Percentiles rank a stretch among this genome's conserved stretches.
These are phyloP conservation scores for Paratrypauchen microcephalus DNA, from an alignment of 2,797 vertebrate genomes.

Conservation along the genomic window DNA sequence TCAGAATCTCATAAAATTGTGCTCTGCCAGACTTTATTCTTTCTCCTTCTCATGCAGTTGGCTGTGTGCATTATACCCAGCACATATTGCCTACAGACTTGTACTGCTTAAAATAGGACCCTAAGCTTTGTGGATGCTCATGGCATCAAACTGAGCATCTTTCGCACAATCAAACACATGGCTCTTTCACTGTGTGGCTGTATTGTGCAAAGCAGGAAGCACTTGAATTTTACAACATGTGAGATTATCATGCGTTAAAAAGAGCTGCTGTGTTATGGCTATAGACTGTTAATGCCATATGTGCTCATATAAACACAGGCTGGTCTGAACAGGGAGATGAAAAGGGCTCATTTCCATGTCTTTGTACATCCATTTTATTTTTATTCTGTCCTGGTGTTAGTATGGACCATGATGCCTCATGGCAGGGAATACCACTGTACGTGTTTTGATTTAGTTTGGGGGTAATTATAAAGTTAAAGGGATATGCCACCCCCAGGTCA, in stretches of 20 bases:
- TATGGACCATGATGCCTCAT: constrained; percentile 22
- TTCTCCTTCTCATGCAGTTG: neutral
- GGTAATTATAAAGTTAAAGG: constrained; percentile 25
- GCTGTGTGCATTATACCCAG: constrained; percentile 25
- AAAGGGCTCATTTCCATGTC: constrained; percentile 10
- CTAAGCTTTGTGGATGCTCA: constrained; percentile 35
- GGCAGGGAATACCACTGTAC: constrained; percentile 22
- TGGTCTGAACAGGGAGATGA: constrained; percentile 5
- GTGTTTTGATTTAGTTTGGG: constrained; percentile 6
- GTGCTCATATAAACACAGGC: constrained; percentile 5
- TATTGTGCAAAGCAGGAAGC: constrained; percentile 6
- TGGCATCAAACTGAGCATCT: constrained; percentile 36
- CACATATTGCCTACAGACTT: constrained; percentile 29
- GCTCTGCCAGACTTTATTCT: neutral
- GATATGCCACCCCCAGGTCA: no score
- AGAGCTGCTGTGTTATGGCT: neutral
- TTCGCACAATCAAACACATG: constrained; percentile 28
- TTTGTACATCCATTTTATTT: constrained; percentile 22
- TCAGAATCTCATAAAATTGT: neutral
- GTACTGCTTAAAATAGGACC: constrained; percentile 48
- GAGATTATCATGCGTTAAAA: constrained; percentile 2
- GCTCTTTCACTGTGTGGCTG: constrained; percentile 10
- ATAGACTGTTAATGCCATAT: neutral
- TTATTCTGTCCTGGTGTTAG: constrained; percentile 20
- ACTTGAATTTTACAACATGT: constrained; percentile 3